phyloP scores from a whole-genome alignment of 2,888 invertebrate genomes.

The Napeogenes sylphis region DNA sequence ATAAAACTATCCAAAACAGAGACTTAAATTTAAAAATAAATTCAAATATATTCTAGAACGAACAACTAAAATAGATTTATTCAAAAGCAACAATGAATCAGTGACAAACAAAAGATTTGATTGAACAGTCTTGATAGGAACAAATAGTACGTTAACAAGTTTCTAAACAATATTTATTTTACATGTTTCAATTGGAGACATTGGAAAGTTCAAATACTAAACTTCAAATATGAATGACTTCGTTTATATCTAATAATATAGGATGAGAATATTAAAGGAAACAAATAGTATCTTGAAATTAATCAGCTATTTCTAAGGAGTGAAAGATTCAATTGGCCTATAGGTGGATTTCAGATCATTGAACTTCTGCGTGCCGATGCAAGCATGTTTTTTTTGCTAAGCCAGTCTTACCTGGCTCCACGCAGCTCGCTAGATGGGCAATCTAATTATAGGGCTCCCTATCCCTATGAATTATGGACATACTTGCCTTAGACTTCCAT shows the following conservation, averaged over 20 bases:
- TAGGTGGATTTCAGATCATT: conserved; percentile 49
- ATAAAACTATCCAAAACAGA: neutral
- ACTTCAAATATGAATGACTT: conserved; percentile 55
- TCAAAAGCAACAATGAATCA: neutral
- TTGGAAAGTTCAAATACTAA: conserved; percentile 70
- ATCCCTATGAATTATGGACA: conserved; percentile 40
- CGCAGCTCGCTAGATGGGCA: conserved; percentile 57
- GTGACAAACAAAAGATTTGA: neutral
- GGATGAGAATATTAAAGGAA: neutral
- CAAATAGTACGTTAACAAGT: conserved; percentile 28
- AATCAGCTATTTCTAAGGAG: conserved; percentile 13
- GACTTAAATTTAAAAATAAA: neutral
- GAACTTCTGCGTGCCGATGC: conserved; percentile 55
- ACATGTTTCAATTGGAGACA: conserved; percentile 65
- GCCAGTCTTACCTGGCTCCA: conserved; percentile 54
- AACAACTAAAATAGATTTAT: neutral
- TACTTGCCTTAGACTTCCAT: conserved; percentile 47
- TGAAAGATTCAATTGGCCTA: conserved; percentile 37
- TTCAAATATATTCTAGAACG: neutral
- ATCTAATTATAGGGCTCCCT: conserved; percentile 66
- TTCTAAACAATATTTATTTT: conserved; percentile 50
- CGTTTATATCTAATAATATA: conserved; percentile 31
- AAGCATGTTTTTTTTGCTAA: conserved; percentile 62
- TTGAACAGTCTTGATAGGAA: conserved; percentile 5
- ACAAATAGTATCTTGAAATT: conserved; percentile 7